Base-by-base conservation (phyloP, 1,140 invertebrate species). In the Chelonus insularis region DNA sequence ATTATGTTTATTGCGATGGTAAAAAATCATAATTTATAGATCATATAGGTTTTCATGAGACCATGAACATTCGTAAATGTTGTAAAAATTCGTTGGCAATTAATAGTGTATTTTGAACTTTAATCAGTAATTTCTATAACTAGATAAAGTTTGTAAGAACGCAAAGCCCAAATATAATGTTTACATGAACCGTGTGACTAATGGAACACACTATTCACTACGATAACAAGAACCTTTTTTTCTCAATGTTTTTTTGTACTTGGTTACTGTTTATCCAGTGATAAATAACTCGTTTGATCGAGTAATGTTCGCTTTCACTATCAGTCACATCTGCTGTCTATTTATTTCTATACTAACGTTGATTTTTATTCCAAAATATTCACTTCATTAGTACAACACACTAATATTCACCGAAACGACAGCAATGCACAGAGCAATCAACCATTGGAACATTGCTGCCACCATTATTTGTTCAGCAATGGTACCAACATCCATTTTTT, bases 121-220 rank as follows among this genome's bases (percentile, higher is more conserved):
- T 18, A 45, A 45, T 45, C 16, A 12, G 9, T 14, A 4, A 18
- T 45, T 45, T 6, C 6, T 4, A 45, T 45, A 12, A 14, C 41
- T 7, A 2, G 11, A 29, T 50, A 29, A 29, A 25, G 21, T 1
- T 50, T 11, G 18, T 21, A 1, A 9, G 23, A n/a, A 18, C 16
- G 18, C 18, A 50, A 23, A 29, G 9, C 12, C 9, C 20, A 25
- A 14, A n/a, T 25, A 29, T 18, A 21, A 50, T 50, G 47, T 50
- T 50, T 50, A 50, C 47, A 50, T 50, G 47, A 50, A 50, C 21
- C 2, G 4, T 50, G 47, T 50, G 47, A 50, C 47, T 2, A 50
- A 50, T 16, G 47, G 47, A 16, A 18, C 47, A 18, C 47, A 21
- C 47, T 11, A 9, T 16, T 2, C 47, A 50, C 20, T 18, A 50